Percentiles rank a stretch among this genome's conserved stretches.
Conservation (phyloP, 2,797 vertebrate species). For the Eleutherodactylus coqui region DNA sequence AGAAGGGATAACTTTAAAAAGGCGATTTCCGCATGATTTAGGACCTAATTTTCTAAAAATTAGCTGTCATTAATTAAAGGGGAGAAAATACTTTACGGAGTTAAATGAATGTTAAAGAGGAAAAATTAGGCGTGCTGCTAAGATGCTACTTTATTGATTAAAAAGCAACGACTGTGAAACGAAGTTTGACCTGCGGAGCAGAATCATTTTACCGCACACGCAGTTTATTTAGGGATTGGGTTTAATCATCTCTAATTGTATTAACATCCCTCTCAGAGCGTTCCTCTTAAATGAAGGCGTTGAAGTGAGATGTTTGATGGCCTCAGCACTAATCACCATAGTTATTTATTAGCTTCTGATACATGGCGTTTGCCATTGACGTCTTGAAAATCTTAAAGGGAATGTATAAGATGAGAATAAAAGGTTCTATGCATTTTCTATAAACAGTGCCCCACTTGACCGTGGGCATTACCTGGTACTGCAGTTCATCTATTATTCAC, state of each 20-base stretch:
- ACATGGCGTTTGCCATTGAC: background rate
- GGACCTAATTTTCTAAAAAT: conserved; percentile 67
- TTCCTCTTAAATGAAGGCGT: conserved; percentile 34
- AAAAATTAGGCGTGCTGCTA: conserved; percentile 49
- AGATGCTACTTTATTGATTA: conserved; percentile 63
- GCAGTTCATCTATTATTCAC: no score
- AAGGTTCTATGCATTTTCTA: no score
- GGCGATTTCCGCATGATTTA: conserved; percentile 56
- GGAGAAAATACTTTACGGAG: conserved; percentile 25
- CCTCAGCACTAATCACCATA: background rate
- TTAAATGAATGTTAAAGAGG: conserved; percentile 60
- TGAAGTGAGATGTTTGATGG: background rate
- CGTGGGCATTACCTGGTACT: no score
- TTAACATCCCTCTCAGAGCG: conserved; percentile 45
- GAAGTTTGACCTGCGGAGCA: conserved; percentile 56
- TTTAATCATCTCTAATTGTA: conserved; percentile 61
- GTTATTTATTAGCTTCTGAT: background rate
- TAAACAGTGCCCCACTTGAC: no score
- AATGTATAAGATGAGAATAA: background rate
- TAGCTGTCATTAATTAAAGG: conserved; percentile 67
- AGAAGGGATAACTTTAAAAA: no score
- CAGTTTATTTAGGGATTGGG: conserved; percentile 47
- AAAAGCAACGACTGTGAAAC: conserved; percentile 62
- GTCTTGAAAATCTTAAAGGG: background rate
- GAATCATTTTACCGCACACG: conserved; percentile 37